These are phyloP conservation scores for Watsonalla cultraria DNA, from an alignment of 2,888 invertebrate genomes.

Conservation along the genomic window DNA sequence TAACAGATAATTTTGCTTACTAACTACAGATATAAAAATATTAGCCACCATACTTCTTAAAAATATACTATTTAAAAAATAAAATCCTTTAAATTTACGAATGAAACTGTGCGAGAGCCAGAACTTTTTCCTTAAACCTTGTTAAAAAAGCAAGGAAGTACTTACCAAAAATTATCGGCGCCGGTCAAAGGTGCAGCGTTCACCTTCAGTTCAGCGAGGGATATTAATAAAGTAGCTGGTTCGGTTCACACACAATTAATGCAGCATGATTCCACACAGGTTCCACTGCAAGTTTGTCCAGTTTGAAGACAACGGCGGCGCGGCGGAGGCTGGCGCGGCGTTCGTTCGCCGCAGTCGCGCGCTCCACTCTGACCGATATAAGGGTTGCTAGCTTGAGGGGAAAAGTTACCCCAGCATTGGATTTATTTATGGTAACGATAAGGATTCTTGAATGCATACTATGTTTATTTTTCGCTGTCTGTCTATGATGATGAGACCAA, in stretches of 20 bases:
- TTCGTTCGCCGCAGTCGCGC: constrained; percentile 66
- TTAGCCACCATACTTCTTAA: background rate
- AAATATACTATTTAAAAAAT: background rate
- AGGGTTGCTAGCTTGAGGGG: constrained; percentile 26
- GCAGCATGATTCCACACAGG: constrained; percentile 55
- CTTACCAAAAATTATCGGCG: constrained; percentile 51
- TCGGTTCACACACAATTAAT: constrained; percentile 39
- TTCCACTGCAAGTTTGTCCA: constrained; percentile 37
- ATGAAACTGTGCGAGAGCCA: background rate
- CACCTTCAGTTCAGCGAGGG: constrained; percentile 13
- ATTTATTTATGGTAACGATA: background rate
- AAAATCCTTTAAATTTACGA: background rate
- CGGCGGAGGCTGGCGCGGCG: constrained; percentile 50
- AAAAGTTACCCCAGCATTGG: background rate
- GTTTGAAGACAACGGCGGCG: constrained; percentile 29
- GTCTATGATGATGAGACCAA: too few species aligned
- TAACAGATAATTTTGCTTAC: too few species aligned
- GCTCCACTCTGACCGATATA: constrained; percentile 53
- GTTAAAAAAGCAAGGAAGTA: constrained; percentile 42
- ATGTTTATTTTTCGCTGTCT: too few species aligned
- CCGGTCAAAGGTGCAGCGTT: constrained; percentile 40
- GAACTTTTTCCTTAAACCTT: constrained; percentile 6
- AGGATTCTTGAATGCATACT: too few species aligned
- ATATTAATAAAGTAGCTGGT: constrained; percentile 15
- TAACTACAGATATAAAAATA: too few species aligned